Evolutionary conservation across 2,797 vertebrate genomes (phyloP).

Genomic region (Botia kubotai): DNA sequence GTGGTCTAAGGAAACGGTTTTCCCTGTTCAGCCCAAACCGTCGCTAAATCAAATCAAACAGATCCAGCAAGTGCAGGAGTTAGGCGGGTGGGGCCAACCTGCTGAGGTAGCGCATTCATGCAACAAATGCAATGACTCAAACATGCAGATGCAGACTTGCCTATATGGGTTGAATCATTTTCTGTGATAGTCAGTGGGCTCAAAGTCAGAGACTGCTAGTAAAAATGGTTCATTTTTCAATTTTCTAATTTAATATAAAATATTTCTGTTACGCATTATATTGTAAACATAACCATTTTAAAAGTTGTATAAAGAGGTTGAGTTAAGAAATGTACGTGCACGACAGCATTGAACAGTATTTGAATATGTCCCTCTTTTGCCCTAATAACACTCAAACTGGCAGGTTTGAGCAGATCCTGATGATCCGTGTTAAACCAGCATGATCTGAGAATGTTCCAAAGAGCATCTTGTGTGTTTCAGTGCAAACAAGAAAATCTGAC

Average conservation of each 20-base stretch:
- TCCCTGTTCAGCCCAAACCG: slow-evolving; percentile 80
- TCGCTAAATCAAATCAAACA: slow-evolving; percentile 94
- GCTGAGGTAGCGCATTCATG: slow-evolving; percentile 77
- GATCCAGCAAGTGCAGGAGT: slow-evolving; percentile 87
- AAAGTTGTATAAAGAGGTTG: too few relatives aligned
- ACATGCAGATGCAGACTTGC: not conserved
- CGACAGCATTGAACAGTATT: too few relatives aligned
- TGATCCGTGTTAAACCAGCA: too few relatives aligned
- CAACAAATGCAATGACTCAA: slow-evolving; percentile 4
- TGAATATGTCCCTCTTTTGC: too few relatives aligned
- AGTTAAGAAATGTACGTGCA: too few relatives aligned
- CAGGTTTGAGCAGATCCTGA: too few relatives aligned
- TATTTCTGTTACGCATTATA: not conserved
- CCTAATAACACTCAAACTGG: too few relatives aligned
- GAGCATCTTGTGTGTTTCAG: too few relatives aligned
- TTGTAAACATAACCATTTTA: too few relatives aligned
- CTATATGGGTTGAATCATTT: slow-evolving; percentile 12
- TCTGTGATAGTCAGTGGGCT: not conserved
- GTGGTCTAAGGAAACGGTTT: slow-evolving; percentile 87
- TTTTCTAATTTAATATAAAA: not conserved
- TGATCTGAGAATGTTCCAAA: too few relatives aligned
- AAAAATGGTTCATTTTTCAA: not conserved
- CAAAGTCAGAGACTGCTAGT: not conserved
- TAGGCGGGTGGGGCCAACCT: slow-evolving; percentile 83
- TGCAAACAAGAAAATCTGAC: too few relatives aligned